A percentile compares a stretch with the other conserved stretches of the same genome.
Conservation (phyloP, 2,888 invertebrate species). For the Chorisops tibialis region DNA sequence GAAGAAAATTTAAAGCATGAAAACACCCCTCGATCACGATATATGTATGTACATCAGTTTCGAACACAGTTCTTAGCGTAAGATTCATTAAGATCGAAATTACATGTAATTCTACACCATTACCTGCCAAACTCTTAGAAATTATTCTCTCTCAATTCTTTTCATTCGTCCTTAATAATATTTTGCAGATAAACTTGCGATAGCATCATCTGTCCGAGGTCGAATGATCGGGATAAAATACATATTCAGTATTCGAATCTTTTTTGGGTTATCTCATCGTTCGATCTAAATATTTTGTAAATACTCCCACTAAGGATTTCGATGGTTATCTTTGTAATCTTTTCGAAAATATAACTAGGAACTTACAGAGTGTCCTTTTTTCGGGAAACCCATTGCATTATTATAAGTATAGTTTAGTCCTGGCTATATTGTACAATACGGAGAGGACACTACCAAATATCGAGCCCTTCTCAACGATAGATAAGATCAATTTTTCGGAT, state of each 20-base stretch:
- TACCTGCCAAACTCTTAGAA: neutral
- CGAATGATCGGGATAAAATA: too few species aligned
- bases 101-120: constrained; percentile 17
- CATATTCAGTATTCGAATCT: too few species aligned
- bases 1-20: too few species aligned
- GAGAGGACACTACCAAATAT: neutral
- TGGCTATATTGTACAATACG: neutral
- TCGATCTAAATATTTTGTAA: constrained; percentile 38
- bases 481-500: constrained; percentile 28
- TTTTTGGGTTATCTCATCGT: constrained; percentile 34
- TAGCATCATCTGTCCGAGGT: neutral
- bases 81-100: constrained; percentile 20
- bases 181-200: neutral
- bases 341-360: neutral
- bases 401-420: neutral
- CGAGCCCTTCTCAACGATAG: neutral
- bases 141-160: neutral
- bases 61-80: too few species aligned
- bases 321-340: neutral
- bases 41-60: too few species aligned
- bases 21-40: too few species aligned
- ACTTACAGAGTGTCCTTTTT: neutral
- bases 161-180: constrained; percentile 8
- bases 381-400: neutral
- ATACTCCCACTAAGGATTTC: constrained; percentile 27